These are phyloP conservation scores for Notolepis coatsorum DNA, from an alignment of 2,797 vertebrate genomes.

Conservation along the genomic window DNA sequence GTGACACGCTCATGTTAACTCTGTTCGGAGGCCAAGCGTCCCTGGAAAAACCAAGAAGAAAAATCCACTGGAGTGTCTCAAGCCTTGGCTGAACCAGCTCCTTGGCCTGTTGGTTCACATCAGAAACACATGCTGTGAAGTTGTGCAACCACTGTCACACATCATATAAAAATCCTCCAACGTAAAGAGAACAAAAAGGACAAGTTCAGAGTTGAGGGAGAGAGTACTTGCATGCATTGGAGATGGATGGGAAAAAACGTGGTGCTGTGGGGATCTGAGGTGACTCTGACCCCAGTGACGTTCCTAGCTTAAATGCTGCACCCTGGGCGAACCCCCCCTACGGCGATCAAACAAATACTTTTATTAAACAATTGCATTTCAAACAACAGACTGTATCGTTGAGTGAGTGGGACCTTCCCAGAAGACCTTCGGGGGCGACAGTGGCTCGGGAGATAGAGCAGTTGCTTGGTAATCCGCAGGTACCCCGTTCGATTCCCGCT, in stretches of 20 bases:
- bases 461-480: too few relatives aligned
- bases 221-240: neutral
- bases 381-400: too few relatives aligned
- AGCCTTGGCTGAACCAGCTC: constrained; percentile 37
- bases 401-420: too few relatives aligned
- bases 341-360: too few relatives aligned
- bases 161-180: constrained; percentile 15
- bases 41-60: constrained; percentile 31
- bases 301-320: neutral
- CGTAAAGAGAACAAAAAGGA: neutral
- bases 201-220: neutral
- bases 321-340: too few relatives aligned
- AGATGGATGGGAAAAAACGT: too few relatives aligned
- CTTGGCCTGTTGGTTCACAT: constrained; percentile 46
- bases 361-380: too few relatives aligned
- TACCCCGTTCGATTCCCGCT: too few relatives aligned
- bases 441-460: too few relatives aligned
- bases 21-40: constrained; percentile 33
- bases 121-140: constrained; percentile 49
- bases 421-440: too few relatives aligned
- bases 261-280: too few relatives aligned
- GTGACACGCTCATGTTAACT: constrained; percentile 47
- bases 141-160: constrained; percentile 52
- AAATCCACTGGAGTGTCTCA: constrained; percentile 38
- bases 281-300: too few relatives aligned